Base-by-base conservation (phyloP, 2,888 invertebrate genomes). In the Acanthosepion lycidas region DNA sequence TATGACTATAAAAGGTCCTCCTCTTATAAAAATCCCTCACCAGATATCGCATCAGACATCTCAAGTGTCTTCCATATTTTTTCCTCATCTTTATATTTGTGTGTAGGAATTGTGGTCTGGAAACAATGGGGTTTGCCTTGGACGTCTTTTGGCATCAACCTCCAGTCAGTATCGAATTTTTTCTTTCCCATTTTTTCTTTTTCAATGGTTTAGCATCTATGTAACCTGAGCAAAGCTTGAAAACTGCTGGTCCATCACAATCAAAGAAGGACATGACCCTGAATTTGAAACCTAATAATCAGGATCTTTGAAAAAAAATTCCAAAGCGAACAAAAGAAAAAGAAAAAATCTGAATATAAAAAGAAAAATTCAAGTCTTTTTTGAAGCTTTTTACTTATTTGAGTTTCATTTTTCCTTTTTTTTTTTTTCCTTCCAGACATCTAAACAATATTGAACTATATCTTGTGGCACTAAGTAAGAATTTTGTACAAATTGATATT, bases 171-270 rank as follows among this genome's bases (percentile, higher is more conserved):
- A 78, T 78, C n/a, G 78, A 78, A 78, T 33, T 78, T 78, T n/a
- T n/a, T 78, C 18, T 33, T 78, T 78, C 12, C 18, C 15, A 4
- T 15, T 78, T 78, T 78, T 78, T 78, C 18, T 33, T 33, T 33
- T 78, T 78, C 33, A 78, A n/a, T 78, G 78, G 28, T n/a, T 78
- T 78, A 78, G 33, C n/a, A 78, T n/a, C n/a, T 78, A n/a, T 78
- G 78, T 78, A 78, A 78, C 78, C 78, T 78, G 78, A 78, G 78
- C 15, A 78, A 78, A 78, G 78, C n/a, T 78, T 78, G 78, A n/a
- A n/a, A 78, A 78, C 78, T n/a, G n/a, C 78, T 78, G n/a, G 78
- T 78, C 78, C 78, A 78, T 78, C n/a, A 78, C 78, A 78, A 78
- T 78, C 78, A 78, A 78, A 78, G 78, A 33, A 78, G 78, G 78